Evolutionary conservation across 2,113 vertebrate species (phyloP).

Genomic region (Gasterosteus aculeatus): DNA sequence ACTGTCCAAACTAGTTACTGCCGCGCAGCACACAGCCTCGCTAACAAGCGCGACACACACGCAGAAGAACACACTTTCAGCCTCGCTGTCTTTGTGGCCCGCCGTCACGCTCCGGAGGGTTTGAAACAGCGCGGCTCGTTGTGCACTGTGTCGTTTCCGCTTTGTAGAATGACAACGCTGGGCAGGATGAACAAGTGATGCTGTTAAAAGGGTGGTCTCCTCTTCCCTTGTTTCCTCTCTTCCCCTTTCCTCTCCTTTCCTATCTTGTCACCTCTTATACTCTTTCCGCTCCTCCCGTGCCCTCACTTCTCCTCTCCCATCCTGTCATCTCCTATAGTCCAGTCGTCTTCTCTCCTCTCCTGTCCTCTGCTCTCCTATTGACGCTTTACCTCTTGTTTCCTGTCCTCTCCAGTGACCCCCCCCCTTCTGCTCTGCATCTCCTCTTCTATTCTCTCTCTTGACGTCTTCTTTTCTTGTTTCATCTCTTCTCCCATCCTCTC

Average conservation of each 20-base stretch:
- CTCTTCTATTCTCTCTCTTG: no score
- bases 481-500: no score
- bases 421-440: no score
- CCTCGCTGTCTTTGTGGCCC: slow-evolving; percentile 15
- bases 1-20: slow-evolving; percentile 63
- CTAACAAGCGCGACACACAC: not conserved
- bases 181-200: not conserved
- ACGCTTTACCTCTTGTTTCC: not conserved
- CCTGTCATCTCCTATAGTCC: not conserved
- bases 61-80: slow-evolving; percentile 7
- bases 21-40: slow-evolving; percentile 23
- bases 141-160: slow-evolving; percentile 3
- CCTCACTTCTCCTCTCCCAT: not conserved
- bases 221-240: not conserved
- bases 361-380: not conserved
- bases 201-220: not conserved
- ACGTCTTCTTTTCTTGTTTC: no score
- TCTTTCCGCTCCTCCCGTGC: not conserved
- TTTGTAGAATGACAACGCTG: not conserved
- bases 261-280: not conserved
- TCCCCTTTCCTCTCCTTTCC: not conserved
- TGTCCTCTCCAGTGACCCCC: no score
- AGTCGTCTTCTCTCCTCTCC: not conserved
- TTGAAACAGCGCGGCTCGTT: not conserved
- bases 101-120: not conserved